Evolutionary conservation across 2,113 vertebrate species (phyloP), one percentile per base, ranked within the genome.

Genomic region (Percopsis transmontana): DNA sequence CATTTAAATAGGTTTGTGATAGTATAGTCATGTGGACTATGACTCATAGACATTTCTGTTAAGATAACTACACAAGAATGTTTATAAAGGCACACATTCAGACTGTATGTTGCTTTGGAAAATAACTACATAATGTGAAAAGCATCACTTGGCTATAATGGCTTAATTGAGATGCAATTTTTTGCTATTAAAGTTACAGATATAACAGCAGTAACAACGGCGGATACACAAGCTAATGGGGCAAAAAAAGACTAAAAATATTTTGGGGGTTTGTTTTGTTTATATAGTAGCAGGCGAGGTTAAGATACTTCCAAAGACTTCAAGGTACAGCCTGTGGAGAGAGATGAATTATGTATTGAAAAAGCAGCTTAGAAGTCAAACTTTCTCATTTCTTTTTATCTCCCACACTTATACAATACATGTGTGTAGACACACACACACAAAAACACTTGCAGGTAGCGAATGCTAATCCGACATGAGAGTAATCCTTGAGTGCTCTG

Each of bases 401-500:
- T 69, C 63, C 65, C 57, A 61, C 41, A 39, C 50, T n/a, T n/a
- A 64, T 14, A 62, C 60, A 52, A 24, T 41, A 61, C 24, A 50
- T 24, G 47, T 44, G 47, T 44, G 33, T n/a, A 62, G 24, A 62
- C 51, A 53, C 66, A 60, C 56, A 53, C 9, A 42, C 21, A 65
- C 16, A 56, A 33, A 66, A 50, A 73, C 57, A 61, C 42, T 19
- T 50, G 21, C 54, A 82, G 44, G 57, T 76, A 79, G 62, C 20
- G 66, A 74, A 85, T 69, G 62, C 68, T 86, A 88, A 90, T 85
- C 74, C 85, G 74, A 80, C 79, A 84, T 76, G 72, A 85, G 77
- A 60, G 89, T 85, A 89, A 89, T 87, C 85, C 81, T 79, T 81
- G 80, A 86, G 74, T 84, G 87, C 83, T 86, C 80, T 78, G 83